Percentiles rank a stretch among this genome's conserved stretches.
phyloP scores from a whole-genome alignment of 2,888 invertebrate genomes.

The Schrankia costaestrigalis region DNA sequence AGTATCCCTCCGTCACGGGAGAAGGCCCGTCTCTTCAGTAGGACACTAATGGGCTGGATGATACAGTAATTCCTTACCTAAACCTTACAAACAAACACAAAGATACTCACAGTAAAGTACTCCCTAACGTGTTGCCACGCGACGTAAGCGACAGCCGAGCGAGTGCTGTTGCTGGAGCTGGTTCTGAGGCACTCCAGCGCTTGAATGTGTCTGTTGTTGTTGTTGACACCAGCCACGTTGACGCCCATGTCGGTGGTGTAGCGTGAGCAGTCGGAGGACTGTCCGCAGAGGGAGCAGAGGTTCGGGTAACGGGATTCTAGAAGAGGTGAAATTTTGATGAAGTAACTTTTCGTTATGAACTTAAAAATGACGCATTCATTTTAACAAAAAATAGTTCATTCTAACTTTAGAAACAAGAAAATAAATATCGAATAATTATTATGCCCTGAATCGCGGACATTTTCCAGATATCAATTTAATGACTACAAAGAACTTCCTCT shows the following conservation, averaged over 20 bases:
- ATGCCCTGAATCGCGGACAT: no score
- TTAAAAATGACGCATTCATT: background rate
- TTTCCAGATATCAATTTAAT: no score
- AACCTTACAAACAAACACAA: background rate
- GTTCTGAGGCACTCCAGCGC: constrained; percentile 82
- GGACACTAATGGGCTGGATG: background rate
- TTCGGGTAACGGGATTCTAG: constrained; percentile 76
- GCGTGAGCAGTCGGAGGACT: constrained; percentile 35
- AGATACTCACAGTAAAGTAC: constrained; percentile 68
- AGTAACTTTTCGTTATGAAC: background rate
- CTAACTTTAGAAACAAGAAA: background rate
- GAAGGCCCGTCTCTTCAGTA: no score
- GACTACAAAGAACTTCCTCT: no score
- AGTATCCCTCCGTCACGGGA: no score
- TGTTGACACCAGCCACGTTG: constrained; percentile 43
- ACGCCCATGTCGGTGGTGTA: constrained; percentile 55
- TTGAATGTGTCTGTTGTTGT: constrained; percentile 80
- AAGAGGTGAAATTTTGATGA: constrained; percentile 2
- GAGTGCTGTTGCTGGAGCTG: constrained; percentile 65
- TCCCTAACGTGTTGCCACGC: constrained; percentile 76
- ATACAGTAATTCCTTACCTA: background rate
- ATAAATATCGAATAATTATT: background rate
- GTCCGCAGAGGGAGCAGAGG: constrained; percentile 81
- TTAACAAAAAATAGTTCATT: background rate
- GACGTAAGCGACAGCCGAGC: constrained; percentile 76